Conservation (phyloP, 1,140 invertebrate species). For the Panulirus ornatus region DNA sequence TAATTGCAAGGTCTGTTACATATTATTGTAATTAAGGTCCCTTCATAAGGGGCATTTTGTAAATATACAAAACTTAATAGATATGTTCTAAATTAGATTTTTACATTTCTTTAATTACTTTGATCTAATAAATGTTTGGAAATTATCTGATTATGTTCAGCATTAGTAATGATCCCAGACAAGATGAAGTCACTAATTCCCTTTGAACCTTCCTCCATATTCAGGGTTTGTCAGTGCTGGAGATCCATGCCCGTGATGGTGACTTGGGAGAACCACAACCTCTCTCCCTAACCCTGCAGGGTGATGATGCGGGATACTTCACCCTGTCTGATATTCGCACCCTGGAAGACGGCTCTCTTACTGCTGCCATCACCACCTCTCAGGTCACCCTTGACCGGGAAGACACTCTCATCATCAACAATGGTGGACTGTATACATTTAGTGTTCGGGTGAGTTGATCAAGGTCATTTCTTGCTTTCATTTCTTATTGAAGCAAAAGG, state of each 20-base stretch:
- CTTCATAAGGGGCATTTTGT: too few species aligned
- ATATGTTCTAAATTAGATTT: too few species aligned
- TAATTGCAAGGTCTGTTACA: too few species aligned
- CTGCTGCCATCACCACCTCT: constrained; percentile 82
- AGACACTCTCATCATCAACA: constrained; percentile 85
- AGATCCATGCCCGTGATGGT: constrained; percentile 86
- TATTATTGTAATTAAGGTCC: too few species aligned
- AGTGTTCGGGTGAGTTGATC: constrained; percentile 82
- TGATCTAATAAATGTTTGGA: too few species aligned
- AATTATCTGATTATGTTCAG: too few species aligned
- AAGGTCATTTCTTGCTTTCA: too few species aligned
- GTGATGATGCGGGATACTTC: constrained; percentile 86
- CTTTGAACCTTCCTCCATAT: background rate
- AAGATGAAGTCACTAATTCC: too few species aligned
- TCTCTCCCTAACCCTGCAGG: constrained; percentile 81
- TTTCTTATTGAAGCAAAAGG: too few species aligned
- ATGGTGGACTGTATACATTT: constrained; percentile 88
- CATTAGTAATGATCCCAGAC: background rate
- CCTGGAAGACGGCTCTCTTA: constrained; percentile 74
- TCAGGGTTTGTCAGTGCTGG: constrained; percentile 82
- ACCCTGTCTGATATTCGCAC: constrained; percentile 77
- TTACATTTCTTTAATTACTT: too few species aligned
- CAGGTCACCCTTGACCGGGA: constrained; percentile 86
- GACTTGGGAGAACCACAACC: constrained; percentile 86
- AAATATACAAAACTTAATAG: too few species aligned